Percentiles rank a stretch among this genome's conserved stretches.
phyloP scores from a whole-genome alignment of 37 sponge, comb jelly and placozoan species.

The Petrosia ficiformis region DNA sequence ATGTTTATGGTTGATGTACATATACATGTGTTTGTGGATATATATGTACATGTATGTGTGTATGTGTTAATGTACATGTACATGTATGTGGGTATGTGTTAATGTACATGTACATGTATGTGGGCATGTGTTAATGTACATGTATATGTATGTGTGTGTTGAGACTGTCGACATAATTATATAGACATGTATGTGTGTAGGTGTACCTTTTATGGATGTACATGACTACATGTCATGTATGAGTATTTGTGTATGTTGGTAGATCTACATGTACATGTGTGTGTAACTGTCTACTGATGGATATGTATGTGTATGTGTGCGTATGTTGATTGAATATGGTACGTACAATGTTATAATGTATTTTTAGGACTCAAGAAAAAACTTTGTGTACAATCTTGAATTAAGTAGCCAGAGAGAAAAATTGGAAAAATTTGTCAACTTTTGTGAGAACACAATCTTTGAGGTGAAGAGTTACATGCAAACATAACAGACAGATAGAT shows the following conservation, averaged over 20 bases:
- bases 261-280: too few species aligned
- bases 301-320: too few species aligned
- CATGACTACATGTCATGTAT: too few species aligned
- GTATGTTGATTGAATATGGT: not conserved
- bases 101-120: constrained; percentile 68
- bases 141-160: constrained; percentile 78
- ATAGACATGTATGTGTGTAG: too few species aligned
- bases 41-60: constrained; percentile 60
- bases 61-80: constrained; percentile 59
- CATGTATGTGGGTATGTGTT: constrained; percentile 8
- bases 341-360: not conserved
- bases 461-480: too few species aligned
- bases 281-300: too few species aligned
- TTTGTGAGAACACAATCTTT: constrained; percentile 96
- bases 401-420: constrained; percentile 77
- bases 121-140: constrained; percentile 79
- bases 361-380: constrained; percentile 63
- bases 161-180: not conserved
- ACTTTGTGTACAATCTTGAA: constrained; percentile 75
- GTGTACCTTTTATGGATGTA: too few species aligned
- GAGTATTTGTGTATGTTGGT: too few species aligned
- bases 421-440: constrained; percentile 69
- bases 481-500: too few species aligned
- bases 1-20: too few species aligned
- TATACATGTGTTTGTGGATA: not conserved